Conservation (phyloP, 2,113 vertebrate genomes). For the Panurus biarmicus region DNA sequence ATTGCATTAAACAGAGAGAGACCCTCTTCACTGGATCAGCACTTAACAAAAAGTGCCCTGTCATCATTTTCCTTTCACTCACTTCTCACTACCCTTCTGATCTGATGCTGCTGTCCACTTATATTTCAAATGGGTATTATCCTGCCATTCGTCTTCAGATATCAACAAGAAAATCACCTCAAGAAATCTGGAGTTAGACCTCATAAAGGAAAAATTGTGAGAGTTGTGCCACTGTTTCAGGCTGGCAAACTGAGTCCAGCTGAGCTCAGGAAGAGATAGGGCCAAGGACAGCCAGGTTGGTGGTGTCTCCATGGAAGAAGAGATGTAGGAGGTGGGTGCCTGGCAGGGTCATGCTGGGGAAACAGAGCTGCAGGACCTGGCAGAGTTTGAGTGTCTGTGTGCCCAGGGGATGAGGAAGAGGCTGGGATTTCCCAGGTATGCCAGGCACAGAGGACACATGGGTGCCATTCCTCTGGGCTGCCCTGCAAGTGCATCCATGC, state of each 20-base stretch:
- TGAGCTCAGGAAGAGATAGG: neutral
- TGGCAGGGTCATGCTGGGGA: neutral
- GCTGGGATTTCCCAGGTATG: neutral
- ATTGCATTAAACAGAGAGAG: constrained; percentile 43
- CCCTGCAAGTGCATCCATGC: neutral
- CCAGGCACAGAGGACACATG: neutral
- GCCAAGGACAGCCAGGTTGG: neutral
- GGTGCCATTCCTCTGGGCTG: neutral
- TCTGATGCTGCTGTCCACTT: neutral
- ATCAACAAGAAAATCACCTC: neutral
- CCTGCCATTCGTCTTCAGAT: neutral
- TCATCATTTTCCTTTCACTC: neutral
- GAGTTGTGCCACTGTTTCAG: neutral
- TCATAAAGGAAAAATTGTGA: neutral
- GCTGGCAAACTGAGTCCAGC: neutral
- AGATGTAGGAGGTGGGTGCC: rapidly evolving
- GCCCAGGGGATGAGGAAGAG: neutral
- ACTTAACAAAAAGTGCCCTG: neutral
- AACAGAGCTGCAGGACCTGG: neutral
- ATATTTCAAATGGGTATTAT: neutral
- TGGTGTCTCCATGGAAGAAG: neutral
- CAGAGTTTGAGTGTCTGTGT: rapidly evolving
- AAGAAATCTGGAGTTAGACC: neutral
- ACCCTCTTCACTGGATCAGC: neutral
- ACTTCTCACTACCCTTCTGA: neutral